These are phyloP conservation scores for Augochlora pura DNA, from an alignment of 1,140 invertebrate genomes.

Conservation along the genomic window DNA sequence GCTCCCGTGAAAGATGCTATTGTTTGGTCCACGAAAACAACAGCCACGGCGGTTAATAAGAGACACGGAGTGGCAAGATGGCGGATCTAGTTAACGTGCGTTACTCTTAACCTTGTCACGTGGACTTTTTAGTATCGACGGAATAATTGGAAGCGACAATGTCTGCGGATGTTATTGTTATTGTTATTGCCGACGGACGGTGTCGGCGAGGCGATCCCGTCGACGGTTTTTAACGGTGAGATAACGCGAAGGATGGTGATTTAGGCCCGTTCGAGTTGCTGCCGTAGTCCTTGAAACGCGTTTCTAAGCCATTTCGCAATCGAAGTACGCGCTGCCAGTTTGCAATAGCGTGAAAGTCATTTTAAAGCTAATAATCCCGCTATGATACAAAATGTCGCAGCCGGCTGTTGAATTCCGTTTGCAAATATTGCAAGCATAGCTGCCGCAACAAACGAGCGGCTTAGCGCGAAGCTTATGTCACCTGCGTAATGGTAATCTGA, in stretches of 20 bases:
- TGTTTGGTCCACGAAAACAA: background rate
- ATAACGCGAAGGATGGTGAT: too few species aligned
- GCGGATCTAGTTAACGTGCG: constrained; percentile 36
- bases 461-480: background rate
- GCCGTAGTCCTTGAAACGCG: constrained; percentile 29
- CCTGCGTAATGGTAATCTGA: too few species aligned
- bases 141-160: background rate
- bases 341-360: constrained; percentile 31
- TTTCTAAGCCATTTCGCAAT: constrained; percentile 27
- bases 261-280: background rate
- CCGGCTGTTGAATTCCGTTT: background rate
- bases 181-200: background rate
- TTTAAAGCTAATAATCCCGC: background rate
- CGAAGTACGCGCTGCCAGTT: constrained; percentile 27
- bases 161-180: background rate
- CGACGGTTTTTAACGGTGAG: background rate
- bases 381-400: background rate
- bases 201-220: too few species aligned
- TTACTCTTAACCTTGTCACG: constrained; percentile 35
- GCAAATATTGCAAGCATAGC: background rate
- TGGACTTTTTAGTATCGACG: background rate
- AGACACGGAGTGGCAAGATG: constrained; percentile 37
- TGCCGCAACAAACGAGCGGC: background rate
- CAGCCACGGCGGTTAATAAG: background rate
- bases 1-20: background rate